Conservation (phyloP, 2,888 invertebrate species). For the Laspeyria flexula region DNA sequence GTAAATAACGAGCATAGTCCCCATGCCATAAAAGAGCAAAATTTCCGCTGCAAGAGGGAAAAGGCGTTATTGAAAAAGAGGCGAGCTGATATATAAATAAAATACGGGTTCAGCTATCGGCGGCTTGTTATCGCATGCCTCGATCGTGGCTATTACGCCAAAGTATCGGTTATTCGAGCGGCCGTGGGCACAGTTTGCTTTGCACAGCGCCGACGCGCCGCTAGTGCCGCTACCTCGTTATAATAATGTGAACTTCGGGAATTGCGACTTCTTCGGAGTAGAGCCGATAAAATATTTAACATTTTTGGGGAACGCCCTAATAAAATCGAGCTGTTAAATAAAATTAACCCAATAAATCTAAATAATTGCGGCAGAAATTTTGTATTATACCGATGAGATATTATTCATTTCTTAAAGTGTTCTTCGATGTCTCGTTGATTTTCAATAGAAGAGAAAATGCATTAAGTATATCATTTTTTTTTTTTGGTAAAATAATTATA, state of each 20-base stretch:
- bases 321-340: conserved; percentile 35
- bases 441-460: not conserved
- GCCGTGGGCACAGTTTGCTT: conserved; percentile 83
- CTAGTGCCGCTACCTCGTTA: conserved; percentile 78
- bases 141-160: conserved; percentile 80
- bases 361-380: conserved; percentile 7
- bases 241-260: conserved; percentile 86
- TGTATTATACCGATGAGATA: not conserved
- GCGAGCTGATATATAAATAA: conserved; percentile 85
- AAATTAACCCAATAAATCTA: conserved; percentile 30
- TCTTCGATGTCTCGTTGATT: not conserved
- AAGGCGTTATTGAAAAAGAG: conserved; percentile 85
- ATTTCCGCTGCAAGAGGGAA: conserved; percentile 79
- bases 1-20: conserved; percentile 80
- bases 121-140: conserved; percentile 86
- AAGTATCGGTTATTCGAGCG: conserved; percentile 81
- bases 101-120: conserved; percentile 86
- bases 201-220: conserved; percentile 73
- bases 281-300: conserved; percentile 58
- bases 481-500: not conserved
- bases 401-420: not conserved
- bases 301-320: conserved; percentile 38
- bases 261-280: conserved; percentile 79
- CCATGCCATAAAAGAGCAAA: conserved; percentile 81
- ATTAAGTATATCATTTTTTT: too few species aligned